Conservation (phyloP, 2,888 invertebrate genomes). For the Acrobasis suavella region DNA sequence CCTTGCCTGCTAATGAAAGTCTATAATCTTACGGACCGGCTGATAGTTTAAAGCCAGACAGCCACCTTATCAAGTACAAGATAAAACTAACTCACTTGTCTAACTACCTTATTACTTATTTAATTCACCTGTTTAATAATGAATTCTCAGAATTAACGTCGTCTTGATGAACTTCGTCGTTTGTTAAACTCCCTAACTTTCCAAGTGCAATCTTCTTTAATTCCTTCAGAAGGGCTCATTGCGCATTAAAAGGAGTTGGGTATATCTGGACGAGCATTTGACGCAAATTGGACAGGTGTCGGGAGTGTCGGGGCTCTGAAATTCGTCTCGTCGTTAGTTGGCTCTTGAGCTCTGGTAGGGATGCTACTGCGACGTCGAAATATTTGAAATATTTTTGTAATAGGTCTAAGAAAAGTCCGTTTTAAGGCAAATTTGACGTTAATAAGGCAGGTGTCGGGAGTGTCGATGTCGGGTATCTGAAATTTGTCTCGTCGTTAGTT, state of each 20-base stretch:
- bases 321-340: constrained; percentile 54
- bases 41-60: too few relatives aligned
- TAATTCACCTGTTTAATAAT: constrained; percentile 8
- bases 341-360: constrained; percentile 47
- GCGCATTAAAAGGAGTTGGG: constrained; percentile 47
- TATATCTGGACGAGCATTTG: constrained; percentile 52
- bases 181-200: constrained; percentile 8
- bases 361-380: constrained; percentile 33
- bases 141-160: constrained; percentile 7
- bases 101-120: neutral
- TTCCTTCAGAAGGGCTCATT: constrained; percentile 36
- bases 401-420: too few relatives aligned
- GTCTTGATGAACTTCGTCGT: constrained; percentile 18
- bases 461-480: too few relatives aligned
- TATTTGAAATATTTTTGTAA: constrained; percentile 7
- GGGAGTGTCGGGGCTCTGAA: constrained; percentile 27
- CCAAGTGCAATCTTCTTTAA: constrained; percentile 25
- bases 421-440: too few relatives aligned
- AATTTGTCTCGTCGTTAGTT: too few relatives aligned
- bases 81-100: too few relatives aligned
- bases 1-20: too few relatives aligned
- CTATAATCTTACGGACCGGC: too few relatives aligned
- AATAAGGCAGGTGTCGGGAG: too few relatives aligned
- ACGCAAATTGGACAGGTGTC: constrained; percentile 75
- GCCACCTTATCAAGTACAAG: too few relatives aligned